Conservation (phyloP, 2,888 invertebrate species). For the Troides aeacus region DNA sequence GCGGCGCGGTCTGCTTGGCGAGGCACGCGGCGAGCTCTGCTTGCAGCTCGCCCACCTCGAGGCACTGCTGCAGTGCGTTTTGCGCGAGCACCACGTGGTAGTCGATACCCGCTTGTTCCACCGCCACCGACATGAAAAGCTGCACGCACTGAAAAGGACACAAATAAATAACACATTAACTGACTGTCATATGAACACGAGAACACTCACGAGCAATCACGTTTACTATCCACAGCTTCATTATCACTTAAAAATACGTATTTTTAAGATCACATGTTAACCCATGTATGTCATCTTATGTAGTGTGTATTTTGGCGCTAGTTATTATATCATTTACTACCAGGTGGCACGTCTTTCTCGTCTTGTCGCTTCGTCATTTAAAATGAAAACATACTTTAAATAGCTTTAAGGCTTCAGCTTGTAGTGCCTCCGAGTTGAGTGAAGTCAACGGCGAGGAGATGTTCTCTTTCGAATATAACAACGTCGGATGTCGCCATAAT, state of each 20-base stretch:
- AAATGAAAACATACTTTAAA: slow-evolving; percentile 85
- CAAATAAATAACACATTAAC: slow-evolving; percentile 4
- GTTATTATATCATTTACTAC: no score
- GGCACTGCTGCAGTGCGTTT: slow-evolving; percentile 95
- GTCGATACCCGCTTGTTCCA: slow-evolving; percentile 97
- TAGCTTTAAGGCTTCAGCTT: slow-evolving; percentile 94
- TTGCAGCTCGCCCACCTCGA: slow-evolving; percentile 93
- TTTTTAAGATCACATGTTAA: no score
- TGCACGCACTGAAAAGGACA: slow-evolving; percentile 88
- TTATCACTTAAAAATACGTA: no score
- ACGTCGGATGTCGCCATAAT: slow-evolving; percentile 94
- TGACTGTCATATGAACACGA: not conserved
- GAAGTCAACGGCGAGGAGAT: slow-evolving; percentile 94
- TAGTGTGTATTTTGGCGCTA: no score
- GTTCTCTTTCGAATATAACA: slow-evolving; percentile 94
- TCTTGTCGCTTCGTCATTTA: no score
- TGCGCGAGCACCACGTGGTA: slow-evolving; percentile 98
- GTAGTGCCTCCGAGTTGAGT: slow-evolving; percentile 91
- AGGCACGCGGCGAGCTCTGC: slow-evolving; percentile 95
- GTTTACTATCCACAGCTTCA: no score
- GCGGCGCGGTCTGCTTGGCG: slow-evolving; percentile 95
- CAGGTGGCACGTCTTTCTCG: no score
- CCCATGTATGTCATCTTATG: no score
- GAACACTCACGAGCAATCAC: no score
- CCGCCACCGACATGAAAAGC: slow-evolving; percentile 96